Conservation (phyloP, 2,797 vertebrate species). For the Rousettus madagascariensis region DNA sequence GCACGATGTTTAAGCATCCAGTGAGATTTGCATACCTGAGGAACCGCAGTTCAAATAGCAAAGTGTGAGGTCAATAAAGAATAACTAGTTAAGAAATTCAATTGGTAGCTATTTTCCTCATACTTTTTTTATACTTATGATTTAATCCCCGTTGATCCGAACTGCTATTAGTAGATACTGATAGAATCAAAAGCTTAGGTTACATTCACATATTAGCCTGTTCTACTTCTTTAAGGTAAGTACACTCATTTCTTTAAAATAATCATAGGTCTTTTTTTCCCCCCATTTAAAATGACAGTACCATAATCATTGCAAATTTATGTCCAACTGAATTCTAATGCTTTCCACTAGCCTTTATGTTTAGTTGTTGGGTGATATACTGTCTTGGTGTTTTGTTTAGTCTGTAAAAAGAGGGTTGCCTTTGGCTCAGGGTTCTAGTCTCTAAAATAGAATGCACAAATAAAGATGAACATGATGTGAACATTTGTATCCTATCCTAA, state of each 20-base stretch:
- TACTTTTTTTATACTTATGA: conserved; percentile 80
- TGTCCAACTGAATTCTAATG: conserved; percentile 74
- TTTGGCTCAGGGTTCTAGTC: conserved; percentile 63
- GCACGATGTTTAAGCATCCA: conserved; percentile 69
- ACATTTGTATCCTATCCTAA: conserved; percentile 68
- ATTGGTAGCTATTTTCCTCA: conserved; percentile 78
- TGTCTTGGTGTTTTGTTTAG: conserved; percentile 61
- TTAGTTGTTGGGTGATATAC: conserved; percentile 50
- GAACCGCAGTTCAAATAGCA: conserved; percentile 80
- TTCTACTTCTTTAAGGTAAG: conserved; percentile 78
- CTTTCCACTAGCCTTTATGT: conserved; percentile 61
- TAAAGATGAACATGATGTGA: conserved; percentile 36
- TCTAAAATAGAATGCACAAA: conserved; percentile 54
- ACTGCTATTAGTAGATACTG: conserved; percentile 81
- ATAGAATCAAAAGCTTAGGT: conserved; percentile 82
- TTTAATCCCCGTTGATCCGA: conserved; percentile 83
- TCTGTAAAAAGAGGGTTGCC: conserved; percentile 28
- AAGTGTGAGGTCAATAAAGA: conserved; percentile 84
- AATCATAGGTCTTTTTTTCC: conserved; percentile 64
- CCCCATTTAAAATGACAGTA: conserved; percentile 75
- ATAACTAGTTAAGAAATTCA: conserved; percentile 84
- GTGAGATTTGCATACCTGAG: conserved; percentile 84
- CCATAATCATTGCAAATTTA: conserved; percentile 79
- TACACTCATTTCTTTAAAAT: conserved; percentile 80
- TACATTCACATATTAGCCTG: conserved; percentile 77